Conservation (phyloP, 2,888 invertebrate genomes). For the Drosophila mimica region DNA sequence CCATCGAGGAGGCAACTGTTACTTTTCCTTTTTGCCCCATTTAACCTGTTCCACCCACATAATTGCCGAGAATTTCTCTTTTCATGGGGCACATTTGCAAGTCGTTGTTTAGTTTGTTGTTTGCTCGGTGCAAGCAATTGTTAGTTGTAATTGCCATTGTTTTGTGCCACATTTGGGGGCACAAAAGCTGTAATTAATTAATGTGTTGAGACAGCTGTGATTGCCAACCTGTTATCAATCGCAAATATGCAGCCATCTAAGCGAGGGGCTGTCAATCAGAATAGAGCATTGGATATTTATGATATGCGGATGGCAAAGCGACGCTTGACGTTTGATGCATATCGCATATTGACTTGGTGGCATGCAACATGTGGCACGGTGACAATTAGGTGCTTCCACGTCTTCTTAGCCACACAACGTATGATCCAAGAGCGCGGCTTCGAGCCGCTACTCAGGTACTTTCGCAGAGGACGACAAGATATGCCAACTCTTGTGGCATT, state of each 20-base stretch:
- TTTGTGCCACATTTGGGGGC: conserved; percentile 18
- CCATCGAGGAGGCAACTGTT: conserved; percentile 30
- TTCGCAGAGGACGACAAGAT: conserved; percentile 30
- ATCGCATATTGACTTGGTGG: background rate
- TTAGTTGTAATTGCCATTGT: conserved; percentile 24
- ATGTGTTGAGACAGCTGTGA: conserved; percentile 9
- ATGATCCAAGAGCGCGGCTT: conserved; percentile 27
- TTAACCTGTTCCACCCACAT: background rate
- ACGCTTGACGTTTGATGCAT: conserved; percentile 12
- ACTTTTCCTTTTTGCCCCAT: conserved; percentile 21
- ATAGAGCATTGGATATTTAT: conserved; percentile 43
- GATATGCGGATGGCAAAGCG: conserved; percentile 37
- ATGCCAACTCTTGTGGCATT: conserved; percentile 50
- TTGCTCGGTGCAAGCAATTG: conserved; percentile 50
- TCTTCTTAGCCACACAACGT: conserved; percentile 28
- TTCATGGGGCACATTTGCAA: conserved; percentile 14
- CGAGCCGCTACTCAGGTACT: background rate
- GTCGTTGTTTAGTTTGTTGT: conserved; percentile 31
- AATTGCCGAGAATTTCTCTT: conserved; percentile 12
- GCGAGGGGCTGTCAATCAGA: conserved; percentile 61
- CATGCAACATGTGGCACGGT: conserved; percentile 52
- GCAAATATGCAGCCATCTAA: conserved; percentile 32
- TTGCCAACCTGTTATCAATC: conserved; percentile 44
- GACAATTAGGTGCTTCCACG: conserved; percentile 36
- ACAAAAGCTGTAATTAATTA: conserved; percentile 46